A percentile compares a stretch with the other conserved stretches of the same genome.
phyloP scores from a whole-genome alignment of 2,888 invertebrate genomes.

The Drosophila neotestacea region DNA sequence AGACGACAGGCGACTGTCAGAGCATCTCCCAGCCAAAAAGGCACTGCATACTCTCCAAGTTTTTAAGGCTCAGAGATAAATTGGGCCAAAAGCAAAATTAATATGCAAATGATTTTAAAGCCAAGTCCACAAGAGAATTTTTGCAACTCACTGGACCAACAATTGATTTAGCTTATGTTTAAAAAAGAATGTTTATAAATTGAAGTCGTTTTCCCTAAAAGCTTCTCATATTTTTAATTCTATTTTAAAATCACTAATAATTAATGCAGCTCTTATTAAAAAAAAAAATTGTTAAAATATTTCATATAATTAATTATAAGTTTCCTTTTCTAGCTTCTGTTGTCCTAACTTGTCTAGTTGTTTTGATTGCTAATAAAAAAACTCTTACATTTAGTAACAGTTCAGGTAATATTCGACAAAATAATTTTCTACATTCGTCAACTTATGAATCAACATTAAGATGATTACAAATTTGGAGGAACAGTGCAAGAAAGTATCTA shows the following conservation, averaged over 20 bases:
- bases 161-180: not conserved
- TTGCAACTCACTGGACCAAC: slow-evolving; percentile 7
- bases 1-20: slow-evolving; percentile 19
- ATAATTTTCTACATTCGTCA: not conserved
- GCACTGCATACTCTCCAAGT: slow-evolving; percentile 48
- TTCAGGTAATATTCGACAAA: not conserved
- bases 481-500: no score
- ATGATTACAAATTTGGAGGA: no score
- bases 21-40: slow-evolving; percentile 6
- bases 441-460: no score
- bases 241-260: no score
- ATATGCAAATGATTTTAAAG: slow-evolving; percentile 28
- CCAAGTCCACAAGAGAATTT: slow-evolving; percentile 5
- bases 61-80: slow-evolving; percentile 27
- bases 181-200: not conserved
- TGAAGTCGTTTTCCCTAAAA: not conserved
- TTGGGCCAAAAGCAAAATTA: slow-evolving; percentile 20
- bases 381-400: not conserved
- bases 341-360: no score
- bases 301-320: no score
- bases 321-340: not conserved
- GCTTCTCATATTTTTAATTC: not conserved
- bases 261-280: no score
- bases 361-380: not conserved
- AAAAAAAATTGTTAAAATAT: no score